Conservation (phyloP, 1,140 invertebrate species). For the Rhagoletis zephyria region DNA sequence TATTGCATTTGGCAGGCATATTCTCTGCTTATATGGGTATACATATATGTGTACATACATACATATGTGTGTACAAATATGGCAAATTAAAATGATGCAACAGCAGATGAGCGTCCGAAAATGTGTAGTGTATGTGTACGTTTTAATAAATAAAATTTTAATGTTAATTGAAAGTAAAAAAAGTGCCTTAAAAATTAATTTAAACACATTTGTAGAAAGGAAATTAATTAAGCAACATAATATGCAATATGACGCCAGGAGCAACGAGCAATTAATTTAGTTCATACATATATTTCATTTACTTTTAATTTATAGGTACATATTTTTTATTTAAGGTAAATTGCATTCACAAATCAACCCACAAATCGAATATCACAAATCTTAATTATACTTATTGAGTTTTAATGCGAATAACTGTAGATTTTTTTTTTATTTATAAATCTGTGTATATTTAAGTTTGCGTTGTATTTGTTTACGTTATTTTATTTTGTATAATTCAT, state of each 20-base stretch:
- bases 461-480: not conserved
- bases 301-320: not conserved
- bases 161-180: slow-evolving; percentile 42
- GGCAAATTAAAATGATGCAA: not conserved
- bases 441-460: not conserved
- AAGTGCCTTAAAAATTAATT: slow-evolving; percentile 51
- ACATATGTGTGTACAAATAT: not conserved
- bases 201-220: not conserved
- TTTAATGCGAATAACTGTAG: not conserved
- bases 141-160: slow-evolving; percentile 35
- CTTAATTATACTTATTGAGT: not conserved
- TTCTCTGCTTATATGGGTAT: not conserved
- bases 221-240: not conserved
- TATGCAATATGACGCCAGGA: not conserved
- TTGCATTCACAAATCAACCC: not conserved
- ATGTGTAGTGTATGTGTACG: slow-evolving; percentile 24
- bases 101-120: not conserved
- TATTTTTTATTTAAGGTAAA: not conserved
- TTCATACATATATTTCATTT: not conserved
- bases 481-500: not conserved
- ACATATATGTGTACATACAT: not conserved
- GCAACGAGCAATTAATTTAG: not conserved
- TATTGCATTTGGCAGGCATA: no score
- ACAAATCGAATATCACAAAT: slow-evolving; percentile 6
- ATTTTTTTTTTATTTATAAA: not conserved